These are phyloP conservation scores for Philopedon plagiatum DNA, from an alignment of 2,888 invertebrate genomes.

Conservation along the genomic window DNA sequence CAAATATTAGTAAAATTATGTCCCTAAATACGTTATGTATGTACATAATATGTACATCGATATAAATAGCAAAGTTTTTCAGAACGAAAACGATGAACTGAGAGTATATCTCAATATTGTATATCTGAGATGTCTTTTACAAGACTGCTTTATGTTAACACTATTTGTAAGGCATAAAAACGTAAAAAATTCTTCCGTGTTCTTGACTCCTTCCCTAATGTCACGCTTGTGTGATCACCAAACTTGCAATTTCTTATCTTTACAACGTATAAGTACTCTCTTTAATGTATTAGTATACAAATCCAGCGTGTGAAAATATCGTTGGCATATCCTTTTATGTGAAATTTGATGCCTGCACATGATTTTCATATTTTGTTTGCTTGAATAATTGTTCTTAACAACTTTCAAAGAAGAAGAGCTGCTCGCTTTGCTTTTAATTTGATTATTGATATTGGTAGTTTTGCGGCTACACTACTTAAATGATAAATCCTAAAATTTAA, in stretches of 20 bases:
- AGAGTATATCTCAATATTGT: not conserved
- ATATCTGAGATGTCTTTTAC: not conserved
- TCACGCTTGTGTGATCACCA: conserved; percentile 43
- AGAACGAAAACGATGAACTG: too few species aligned
- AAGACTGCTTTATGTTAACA: not conserved
- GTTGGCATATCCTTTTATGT: conserved; percentile 45
- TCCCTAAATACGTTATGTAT: too few species aligned
- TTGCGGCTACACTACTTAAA: too few species aligned
- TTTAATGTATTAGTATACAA: conserved; percentile 45
- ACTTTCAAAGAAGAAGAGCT: too few species aligned
- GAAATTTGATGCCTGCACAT: conserved; percentile 40
- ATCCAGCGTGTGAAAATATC: conserved; percentile 44
- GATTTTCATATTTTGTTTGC: conserved; percentile 44
- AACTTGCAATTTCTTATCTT: conserved; percentile 46
- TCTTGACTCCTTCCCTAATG: conserved; percentile 26
- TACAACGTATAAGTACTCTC: conserved; percentile 33
- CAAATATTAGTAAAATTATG: too few species aligned
- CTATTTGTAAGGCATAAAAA: conserved; percentile 2
- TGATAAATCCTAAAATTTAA: too few species aligned
- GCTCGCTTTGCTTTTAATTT: too few species aligned
- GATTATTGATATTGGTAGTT: too few species aligned
- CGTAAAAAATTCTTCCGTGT: conserved; percentile 26
- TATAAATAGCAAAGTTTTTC: too few species aligned
- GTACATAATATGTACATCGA: too few species aligned
- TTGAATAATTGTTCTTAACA: conserved; percentile 13